Percentiles rank a stretch among this genome's conserved stretches.
Conservation (phyloP, 1,140 invertebrate genomes). For the Plutomurus gul region DNA sequence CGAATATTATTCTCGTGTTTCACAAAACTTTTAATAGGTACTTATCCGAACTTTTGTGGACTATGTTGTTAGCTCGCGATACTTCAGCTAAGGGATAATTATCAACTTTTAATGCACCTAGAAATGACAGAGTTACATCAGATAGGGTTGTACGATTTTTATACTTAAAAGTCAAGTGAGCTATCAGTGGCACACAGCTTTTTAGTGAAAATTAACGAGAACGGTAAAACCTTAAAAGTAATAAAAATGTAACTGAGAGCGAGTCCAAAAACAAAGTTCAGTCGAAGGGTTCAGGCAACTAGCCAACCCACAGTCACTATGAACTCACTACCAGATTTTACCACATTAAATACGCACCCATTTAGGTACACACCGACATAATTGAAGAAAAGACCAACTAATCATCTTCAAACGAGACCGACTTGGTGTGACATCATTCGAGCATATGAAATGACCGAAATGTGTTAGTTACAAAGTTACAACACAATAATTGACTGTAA, state of each 20-base stretch:
- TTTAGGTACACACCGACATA: slow-evolving; percentile 15
- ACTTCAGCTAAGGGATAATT: too few relatives aligned
- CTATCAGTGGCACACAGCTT: too few relatives aligned
- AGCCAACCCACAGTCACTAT: slow-evolving; percentile 10
- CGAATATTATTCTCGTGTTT: too few relatives aligned
- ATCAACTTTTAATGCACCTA: too few relatives aligned
- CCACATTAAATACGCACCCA: slow-evolving; percentile 17
- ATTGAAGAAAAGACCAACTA: slow-evolving; percentile 29
- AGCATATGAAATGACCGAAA: neutral
- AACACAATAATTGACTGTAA: neutral
- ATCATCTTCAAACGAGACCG: slow-evolving; percentile 15
- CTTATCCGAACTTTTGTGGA: too few relatives aligned
- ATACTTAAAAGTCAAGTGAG: too few relatives aligned
- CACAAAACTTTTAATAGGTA: too few relatives aligned
- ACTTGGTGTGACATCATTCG: slow-evolving; percentile 24
- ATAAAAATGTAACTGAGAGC: slow-evolving; percentile 9
- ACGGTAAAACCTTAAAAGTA: neutral
- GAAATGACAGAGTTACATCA: too few relatives aligned
- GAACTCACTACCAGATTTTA: neutral
- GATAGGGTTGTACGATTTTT: too few relatives aligned
- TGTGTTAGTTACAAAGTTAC: neutral
- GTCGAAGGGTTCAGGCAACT: slow-evolving; percentile 9
- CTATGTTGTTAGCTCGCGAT: too few relatives aligned
- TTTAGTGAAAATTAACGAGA: neutral
- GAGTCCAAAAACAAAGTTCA: slow-evolving; percentile 17